Evolutionary conservation across 1,140 invertebrate genomes (phyloP), one percentile per base, ranked within the genome.

Genomic region (Zophobas morio): DNA sequence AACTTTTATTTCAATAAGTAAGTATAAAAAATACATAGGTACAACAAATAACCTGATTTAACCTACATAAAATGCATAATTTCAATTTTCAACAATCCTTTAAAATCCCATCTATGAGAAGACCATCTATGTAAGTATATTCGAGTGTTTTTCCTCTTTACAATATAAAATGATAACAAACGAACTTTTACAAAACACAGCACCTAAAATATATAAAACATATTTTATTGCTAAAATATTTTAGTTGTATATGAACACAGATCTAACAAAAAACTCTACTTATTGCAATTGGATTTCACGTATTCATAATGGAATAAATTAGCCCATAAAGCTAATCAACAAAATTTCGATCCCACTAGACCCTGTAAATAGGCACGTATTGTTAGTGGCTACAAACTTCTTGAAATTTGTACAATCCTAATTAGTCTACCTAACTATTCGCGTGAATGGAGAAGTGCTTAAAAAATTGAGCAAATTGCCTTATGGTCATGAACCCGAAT

Each of bases 1-100:
- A 54, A 6, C 42, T 57, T 66, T 66, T 66, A 66, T 66, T 66
- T 60, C 60, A 66, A 66, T 54, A 54, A 73, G 71, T 73, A 73
- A 73, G 46, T 73, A 73, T 73, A 73, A 73, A 73, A 73, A 73
- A 73, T 73, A 73, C 71, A 73, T 73, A 66, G 60, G 60, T 66
- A 73, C 71, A 73, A 73, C 71, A 73, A 73, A 73, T 73, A 73
- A 73, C 54, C 71, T 56, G 54, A 73, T 66, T 66, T 66, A 66
- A 66, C 39, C 60, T 66, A 66, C 60, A 66, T 66, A 66, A 66
- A 66, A 42, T 66, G 60, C 60, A 42, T 66, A 66, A 60, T 60
- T 60, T 60, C 56, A 60, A 39, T 66, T 42, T 66, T 56, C 71
- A 73, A 73, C 71, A 73, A 73, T 73, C 71, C 71, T 56, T 73